A percentile compares a stretch with the other conserved stretches of the same genome.
Evolutionary conservation across 2,797 vertebrate species (phyloP).

Genomic region (Clarias fuscus): DNA sequence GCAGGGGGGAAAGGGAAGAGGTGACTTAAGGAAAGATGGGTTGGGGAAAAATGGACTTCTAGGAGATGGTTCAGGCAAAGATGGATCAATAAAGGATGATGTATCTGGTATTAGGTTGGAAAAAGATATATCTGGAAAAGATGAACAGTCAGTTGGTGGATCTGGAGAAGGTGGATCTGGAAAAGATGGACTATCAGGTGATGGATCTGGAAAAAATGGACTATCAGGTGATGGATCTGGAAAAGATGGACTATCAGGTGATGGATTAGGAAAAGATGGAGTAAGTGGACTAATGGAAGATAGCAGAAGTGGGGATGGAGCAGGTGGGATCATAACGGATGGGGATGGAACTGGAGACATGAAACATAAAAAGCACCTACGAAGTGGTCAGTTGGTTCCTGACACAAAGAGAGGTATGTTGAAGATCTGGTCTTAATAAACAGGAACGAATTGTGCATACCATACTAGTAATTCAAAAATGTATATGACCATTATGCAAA

Average conservation of each 20-base stretch:
- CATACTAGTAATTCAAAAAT: neutral
- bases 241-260: conserved; percentile 22
- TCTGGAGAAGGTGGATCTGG: conserved; percentile 35
- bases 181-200: conserved; percentile 27
- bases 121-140: conserved; percentile 30
- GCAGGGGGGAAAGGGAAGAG: neutral
- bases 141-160: conserved; percentile 33
- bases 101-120: neutral
- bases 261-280: neutral
- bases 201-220: conserved; percentile 40
- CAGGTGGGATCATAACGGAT: neutral
- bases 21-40: conserved; percentile 39
- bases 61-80: conserved; percentile 3
- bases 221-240: conserved; percentile 10
- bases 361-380: conserved; percentile 59
- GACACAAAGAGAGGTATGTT: conserved; percentile 62
- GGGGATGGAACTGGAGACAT: conserved; percentile 31
- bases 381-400: conserved; percentile 58
- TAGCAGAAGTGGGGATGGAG: neutral
- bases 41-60: conserved; percentile 28
- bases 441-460: neutral
- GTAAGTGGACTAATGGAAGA: conserved; percentile 26
- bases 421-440: neutral
- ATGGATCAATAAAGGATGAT: conserved; percentile 15
- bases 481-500: neutral